phyloP scores from a whole-genome alignment of 2,797 vertebrate species.

The Borostomias antarcticus region DNA sequence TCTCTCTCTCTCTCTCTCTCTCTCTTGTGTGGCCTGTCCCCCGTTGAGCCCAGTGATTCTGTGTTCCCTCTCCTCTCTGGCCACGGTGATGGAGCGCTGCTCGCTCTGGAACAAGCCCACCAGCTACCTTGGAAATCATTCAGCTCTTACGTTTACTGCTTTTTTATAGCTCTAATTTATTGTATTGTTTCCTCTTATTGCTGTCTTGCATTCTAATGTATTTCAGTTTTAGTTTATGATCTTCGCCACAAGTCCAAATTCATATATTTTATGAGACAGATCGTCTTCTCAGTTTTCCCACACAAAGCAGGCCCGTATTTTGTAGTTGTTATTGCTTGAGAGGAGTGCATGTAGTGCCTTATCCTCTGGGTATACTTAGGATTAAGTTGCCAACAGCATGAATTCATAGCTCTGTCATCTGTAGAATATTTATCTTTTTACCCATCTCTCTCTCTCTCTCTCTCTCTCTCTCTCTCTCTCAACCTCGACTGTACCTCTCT shows the following conservation, averaged over 20 bases:
- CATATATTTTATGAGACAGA: no score
- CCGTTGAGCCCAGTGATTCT: no score
- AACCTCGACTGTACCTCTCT: neutral
- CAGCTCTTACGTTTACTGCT: neutral
- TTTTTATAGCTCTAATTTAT: no score
- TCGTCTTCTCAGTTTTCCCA: neutral
- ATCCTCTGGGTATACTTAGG: constrained; percentile 25
- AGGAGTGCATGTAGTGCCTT: constrained; percentile 6
- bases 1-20: no score
- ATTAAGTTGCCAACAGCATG: constrained; percentile 44
- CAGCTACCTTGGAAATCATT: neutral
- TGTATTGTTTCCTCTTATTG: no score
- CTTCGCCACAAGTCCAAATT: no score
- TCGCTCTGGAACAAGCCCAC: neutral
- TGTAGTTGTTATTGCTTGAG: constrained; percentile 6
- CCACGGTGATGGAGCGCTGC: neutral
- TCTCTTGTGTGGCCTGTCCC: no score
- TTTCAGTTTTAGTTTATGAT: no score
- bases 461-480: neutral
- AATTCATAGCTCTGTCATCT: constrained; percentile 25
- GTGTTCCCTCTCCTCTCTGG: neutral
- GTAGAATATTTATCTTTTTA: constrained; percentile 1
- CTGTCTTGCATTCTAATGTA: no score
- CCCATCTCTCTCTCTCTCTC: neutral
- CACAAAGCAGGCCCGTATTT: constrained; percentile 19